Percentiles rank a stretch among this genome's conserved stretches.
Conservation (phyloP, 2,113 vertebrate genomes). For the Marcusenius ussheri region DNA sequence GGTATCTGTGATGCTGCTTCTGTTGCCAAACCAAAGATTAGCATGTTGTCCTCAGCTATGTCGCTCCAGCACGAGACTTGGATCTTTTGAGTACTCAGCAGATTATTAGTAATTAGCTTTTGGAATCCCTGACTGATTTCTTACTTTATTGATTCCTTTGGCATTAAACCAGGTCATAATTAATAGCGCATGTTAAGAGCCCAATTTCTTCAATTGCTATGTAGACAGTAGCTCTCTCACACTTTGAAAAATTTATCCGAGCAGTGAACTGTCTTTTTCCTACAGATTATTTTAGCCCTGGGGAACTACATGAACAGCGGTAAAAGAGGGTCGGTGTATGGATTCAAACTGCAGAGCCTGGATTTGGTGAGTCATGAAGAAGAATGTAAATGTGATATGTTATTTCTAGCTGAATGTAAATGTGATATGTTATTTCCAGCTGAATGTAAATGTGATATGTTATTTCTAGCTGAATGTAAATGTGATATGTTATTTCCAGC, state of each 20-base stretch:
- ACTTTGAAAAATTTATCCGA: not conserved
- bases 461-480: not conserved
- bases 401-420: not conserved
- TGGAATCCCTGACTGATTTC: not conserved
- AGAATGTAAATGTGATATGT: not conserved
- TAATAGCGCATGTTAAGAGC: not conserved
- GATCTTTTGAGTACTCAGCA: not conserved
- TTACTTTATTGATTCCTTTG: not conserved
- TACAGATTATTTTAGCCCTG: slow-evolving; percentile 85
- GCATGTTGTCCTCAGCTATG: not conserved
- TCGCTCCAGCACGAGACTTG: not conserved
- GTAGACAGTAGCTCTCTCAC: not conserved
- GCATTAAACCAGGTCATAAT: not conserved
- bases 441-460: not conserved
- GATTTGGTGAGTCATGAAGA: slow-evolving; percentile 60
- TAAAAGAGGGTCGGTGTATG: slow-evolving; percentile 89
- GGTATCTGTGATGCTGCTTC: not conserved
- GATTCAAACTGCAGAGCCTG: slow-evolving; percentile 87
- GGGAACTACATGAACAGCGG: slow-evolving; percentile 99
- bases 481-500: not conserved
- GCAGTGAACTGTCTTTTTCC: not conserved
- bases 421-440: not conserved
- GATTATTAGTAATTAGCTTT: not conserved
- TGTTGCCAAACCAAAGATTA: not conserved
- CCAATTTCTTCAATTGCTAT: not conserved